Evolutionary conservation across 64 coral and sea anemone genomes (phyloP).

Genomic region (Actinia equina): DNA sequence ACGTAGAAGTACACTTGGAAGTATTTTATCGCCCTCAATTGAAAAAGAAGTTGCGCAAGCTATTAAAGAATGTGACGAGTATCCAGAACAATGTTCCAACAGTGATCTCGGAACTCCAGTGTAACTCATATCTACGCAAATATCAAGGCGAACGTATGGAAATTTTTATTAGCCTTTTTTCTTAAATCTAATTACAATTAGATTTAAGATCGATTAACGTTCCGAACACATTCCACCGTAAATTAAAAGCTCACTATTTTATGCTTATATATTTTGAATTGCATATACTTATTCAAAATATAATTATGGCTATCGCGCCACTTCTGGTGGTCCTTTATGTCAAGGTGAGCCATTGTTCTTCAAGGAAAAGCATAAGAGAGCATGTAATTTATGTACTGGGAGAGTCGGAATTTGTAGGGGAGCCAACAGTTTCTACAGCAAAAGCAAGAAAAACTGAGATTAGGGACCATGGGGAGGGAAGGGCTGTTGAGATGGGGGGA

Average conservation of each 20-base stretch:
- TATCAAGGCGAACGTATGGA: too few species aligned
- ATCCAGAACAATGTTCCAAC: not conserved
- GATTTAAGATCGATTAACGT: not conserved
- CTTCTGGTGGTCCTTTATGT: not conserved
- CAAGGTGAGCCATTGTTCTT: not conserved
- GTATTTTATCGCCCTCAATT: not conserved
- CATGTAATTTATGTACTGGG: not conserved
- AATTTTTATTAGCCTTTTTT: too few species aligned
- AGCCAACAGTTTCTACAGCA: not conserved
- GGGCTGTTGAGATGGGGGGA: too few species aligned
- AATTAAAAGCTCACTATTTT: not conserved
- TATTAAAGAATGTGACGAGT: not conserved
- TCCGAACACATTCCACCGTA: not conserved
- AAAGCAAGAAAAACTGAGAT: not conserved
- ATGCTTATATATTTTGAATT: not conserved
- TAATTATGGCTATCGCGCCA: not conserved
- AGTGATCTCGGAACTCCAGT: constrained; percentile 6
- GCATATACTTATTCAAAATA: not conserved
- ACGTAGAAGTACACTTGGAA: constrained; percentile 15
- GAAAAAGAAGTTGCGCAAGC: constrained; percentile 24
- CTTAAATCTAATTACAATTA: not conserved
- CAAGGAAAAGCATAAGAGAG: not conserved
- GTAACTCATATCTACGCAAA: not conserved
- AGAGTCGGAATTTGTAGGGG: not conserved
- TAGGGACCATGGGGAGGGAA: not conserved